Evolutionary conservation across 2,797 vertebrate species (phyloP).

Genomic region (Phalloptychus januarius): DNA sequence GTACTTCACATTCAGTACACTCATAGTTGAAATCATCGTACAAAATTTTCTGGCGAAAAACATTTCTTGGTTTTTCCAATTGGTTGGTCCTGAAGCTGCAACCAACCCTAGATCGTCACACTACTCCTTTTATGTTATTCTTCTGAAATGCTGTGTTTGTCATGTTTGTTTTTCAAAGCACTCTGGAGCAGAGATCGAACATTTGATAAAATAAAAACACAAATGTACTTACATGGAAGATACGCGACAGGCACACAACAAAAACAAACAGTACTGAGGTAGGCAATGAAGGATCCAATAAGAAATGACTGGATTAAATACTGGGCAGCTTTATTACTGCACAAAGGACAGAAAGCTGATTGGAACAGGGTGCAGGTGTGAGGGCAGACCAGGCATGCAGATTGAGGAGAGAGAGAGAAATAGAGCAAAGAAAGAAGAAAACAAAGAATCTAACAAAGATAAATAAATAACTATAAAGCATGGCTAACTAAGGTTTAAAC

Average conservation of each 20-base stretch:
- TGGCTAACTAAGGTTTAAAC: not conserved
- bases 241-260: no score
- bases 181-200: no score
- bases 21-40: not conserved
- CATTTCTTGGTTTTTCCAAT: not conserved
- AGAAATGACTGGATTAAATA: not conserved
- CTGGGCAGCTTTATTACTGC: not conserved
- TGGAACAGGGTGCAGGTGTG: not conserved
- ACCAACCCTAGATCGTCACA: not conserved
- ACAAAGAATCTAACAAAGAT: not conserved
- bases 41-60: not conserved
- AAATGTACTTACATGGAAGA: not conserved
- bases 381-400: not conserved
- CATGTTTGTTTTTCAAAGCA: no score
- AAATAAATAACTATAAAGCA: not conserved
- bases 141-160: not conserved
- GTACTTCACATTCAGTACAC: not conserved
- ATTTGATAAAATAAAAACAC: no score
- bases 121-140: not conserved
- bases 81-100: not conserved
- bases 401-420: not conserved
- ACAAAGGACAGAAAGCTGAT: not conserved
- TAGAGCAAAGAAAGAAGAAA: not conserved
- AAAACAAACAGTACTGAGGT: not conserved
- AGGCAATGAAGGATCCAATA: not conserved